Base-by-base conservation (phyloP, 2,888 invertebrate species). In the Druceiella hillmani region DNA sequence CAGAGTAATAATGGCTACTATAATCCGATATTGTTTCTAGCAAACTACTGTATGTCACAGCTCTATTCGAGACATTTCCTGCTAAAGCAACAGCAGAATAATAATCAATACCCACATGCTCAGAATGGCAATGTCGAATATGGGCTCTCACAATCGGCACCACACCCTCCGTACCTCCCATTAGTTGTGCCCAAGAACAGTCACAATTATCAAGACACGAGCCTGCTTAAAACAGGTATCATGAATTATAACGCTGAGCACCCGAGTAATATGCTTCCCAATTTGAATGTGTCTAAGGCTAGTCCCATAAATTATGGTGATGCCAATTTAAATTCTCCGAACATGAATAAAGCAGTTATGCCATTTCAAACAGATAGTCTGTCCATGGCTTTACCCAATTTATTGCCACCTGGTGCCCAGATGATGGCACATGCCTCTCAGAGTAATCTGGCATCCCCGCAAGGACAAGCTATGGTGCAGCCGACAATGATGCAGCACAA, bases 31-130 rank as follows among this genome's bases (percentile, higher is more conserved):
- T 63, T 85, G 46, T 77, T 85, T 54, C 68, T 86, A 43, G 83
- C 83, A 36, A 86, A 86, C 57, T 85, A 84, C 56, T 86, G 85
- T 60, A 79, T 83, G 74, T 81, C 81, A 11, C 83, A 81, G 55
- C 58, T 84, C 42, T 82, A 81, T 58, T 78, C 80, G 40, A 72
- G 81, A 28, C 79, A 79, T 53, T 71, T 80, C 17, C 58, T 79
- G 33, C 62, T 10, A 3, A 27, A 41, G 55, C 64, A 49, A 58
- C 59, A 41, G 55, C 64, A 41, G 56, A 61, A 50, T 55, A 59
- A 48, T 44, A 58, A 10, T 55, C 61, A 44, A 47, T 20, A 41
- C 32, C 17, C 24, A 31, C 38, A 33, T 12, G 40, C 35, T 36
- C 49, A 36, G 45, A 49, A 40, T 45, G 48, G 46, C 40, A 53